Evolutionary conservation across 2,888 invertebrate species (phyloP).

Genomic region (Chironomus tentans): DNA sequence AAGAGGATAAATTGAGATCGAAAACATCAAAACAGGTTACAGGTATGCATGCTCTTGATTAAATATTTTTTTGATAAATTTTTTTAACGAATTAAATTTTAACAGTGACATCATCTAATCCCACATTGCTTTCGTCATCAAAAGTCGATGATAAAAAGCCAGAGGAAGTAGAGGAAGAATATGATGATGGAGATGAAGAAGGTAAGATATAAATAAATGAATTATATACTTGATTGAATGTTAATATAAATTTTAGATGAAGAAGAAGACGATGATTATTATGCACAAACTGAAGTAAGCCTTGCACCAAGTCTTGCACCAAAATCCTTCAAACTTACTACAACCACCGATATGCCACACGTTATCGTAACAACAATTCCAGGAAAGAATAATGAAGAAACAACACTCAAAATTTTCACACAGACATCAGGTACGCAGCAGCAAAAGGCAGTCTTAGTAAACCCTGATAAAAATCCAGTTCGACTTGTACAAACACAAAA

Average conservation of each 20-base stretch:
- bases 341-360: slow-evolving; percentile 31
- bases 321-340: slow-evolving; percentile 32
- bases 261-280: slow-evolving; percentile 54
- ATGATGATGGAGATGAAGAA: slow-evolving; percentile 43
- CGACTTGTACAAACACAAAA: slow-evolving; percentile 40
- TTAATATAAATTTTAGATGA: slow-evolving; percentile 44
- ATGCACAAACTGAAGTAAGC: slow-evolving; percentile 36
- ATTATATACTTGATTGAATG: too few relatives aligned
- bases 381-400: slow-evolving; percentile 11
- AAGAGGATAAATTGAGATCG: slow-evolving; percentile 26
- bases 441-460: slow-evolving; percentile 35
- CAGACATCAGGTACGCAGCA: slow-evolving; percentile 37
- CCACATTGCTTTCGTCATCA: slow-evolving; percentile 14
- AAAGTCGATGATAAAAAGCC: slow-evolving; percentile 27
- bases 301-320: slow-evolving; percentile 34
- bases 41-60: not conserved
- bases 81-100: not conserved
- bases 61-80: not conserved
- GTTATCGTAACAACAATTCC: not conserved
- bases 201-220: slow-evolving; percentile 34
- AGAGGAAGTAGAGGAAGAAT: slow-evolving; percentile 35
- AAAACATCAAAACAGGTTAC: slow-evolving; percentile 21
- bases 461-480: slow-evolving; percentile 33
- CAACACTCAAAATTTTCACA: slow-evolving; percentile 27
- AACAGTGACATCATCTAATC: slow-evolving; percentile 19